Evolutionary conservation across 2,888 invertebrate genomes (phyloP), one percentile per base, ranked within the genome.

Genomic region (Mechanitis mazaeus): DNA sequence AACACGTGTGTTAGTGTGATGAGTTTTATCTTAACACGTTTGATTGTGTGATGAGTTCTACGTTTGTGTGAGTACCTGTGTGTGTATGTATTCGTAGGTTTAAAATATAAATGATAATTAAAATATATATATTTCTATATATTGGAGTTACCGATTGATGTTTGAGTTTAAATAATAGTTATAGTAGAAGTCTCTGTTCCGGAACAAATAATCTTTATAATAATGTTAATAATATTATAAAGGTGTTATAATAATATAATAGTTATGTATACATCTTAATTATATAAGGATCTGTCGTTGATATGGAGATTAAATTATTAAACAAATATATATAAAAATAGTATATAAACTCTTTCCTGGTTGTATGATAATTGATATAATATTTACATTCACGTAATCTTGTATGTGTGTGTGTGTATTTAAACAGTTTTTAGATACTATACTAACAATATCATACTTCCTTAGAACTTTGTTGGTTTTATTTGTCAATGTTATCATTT

Each of bases 1-100:
- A 59, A 59, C 65, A 65, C 63, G 65, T 60, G 35, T 56, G 55
- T 55, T 54, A 56, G 59, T 60, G 58, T 64, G 60, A 45, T 58
- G 20, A 1, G 20, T 20, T 20, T 20, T 20, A 20, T 20, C 20
- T 20, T 20, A 20, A 20, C 0, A 20, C 63, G 65, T 60, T 35
- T 56, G 55, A 58, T 54, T 59, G 59, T 60, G 58, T 64, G 60
- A 45, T 58, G 20, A 20, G 20, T 20, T 20, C 0, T 20, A 20
- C 20, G 20, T 20, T 20, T 20, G 20, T 20, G 20, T 20, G 20
- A 20, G 20, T 20, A 20, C 20, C 20, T 20, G 20, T 20, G 20
- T 20, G 20, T 20, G 20, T 20, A 20, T 20, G 20, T 20, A 20
- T 20, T 20, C 20, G 20, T 20, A 20, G 20, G 20, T 20, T 20